phyloP scores from a whole-genome alignment of 2,888 invertebrate species.

The Lepidochrysops patricia region DNA sequence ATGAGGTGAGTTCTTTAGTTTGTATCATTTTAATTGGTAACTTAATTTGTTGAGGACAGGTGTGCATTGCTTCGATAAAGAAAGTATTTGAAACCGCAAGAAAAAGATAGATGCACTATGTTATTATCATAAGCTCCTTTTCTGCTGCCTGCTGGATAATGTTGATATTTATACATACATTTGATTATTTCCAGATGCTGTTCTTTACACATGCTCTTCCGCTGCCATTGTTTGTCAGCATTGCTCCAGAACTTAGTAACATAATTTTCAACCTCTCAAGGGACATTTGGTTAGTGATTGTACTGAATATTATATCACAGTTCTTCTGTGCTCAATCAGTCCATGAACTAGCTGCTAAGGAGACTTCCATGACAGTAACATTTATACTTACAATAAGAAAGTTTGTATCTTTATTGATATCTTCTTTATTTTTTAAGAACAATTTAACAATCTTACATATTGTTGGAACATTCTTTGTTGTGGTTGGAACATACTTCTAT shows the following conservation, averaged over 20 bases:
- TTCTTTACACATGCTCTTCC: slow-evolving; percentile 58
- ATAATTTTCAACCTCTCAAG: slow-evolving; percentile 33
- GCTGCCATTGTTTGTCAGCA: slow-evolving; percentile 48
- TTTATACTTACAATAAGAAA: slow-evolving; percentile 60
- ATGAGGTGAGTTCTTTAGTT: slow-evolving; percentile 41
- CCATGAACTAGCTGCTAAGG: slow-evolving; percentile 53
- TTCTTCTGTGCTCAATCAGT: slow-evolving; percentile 58
- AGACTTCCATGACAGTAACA: slow-evolving; percentile 56
- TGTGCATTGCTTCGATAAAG: no score
- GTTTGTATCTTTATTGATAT: slow-evolving; percentile 54
- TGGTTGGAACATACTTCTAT: slow-evolving; percentile 55
- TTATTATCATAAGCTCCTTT: no score
- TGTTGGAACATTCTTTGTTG: slow-evolving; percentile 49
- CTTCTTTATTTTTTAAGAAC: slow-evolving; percentile 59
- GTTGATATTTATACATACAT: no score
- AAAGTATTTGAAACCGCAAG: no score
- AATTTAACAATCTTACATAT: slow-evolving; percentile 52
- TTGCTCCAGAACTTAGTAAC: slow-evolving; percentile 41
- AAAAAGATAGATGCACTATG: no score
- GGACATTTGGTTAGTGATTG: slow-evolving; percentile 44
- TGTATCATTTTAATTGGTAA: neutral
- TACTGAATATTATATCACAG: slow-evolving; percentile 47
- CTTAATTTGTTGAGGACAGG: no score
- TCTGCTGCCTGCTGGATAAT: no score
- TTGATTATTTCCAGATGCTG: slow-evolving; percentile 59